Conservation (phyloP, 2,888 invertebrate species). For the Fissipunctia ypsillon region DNA sequence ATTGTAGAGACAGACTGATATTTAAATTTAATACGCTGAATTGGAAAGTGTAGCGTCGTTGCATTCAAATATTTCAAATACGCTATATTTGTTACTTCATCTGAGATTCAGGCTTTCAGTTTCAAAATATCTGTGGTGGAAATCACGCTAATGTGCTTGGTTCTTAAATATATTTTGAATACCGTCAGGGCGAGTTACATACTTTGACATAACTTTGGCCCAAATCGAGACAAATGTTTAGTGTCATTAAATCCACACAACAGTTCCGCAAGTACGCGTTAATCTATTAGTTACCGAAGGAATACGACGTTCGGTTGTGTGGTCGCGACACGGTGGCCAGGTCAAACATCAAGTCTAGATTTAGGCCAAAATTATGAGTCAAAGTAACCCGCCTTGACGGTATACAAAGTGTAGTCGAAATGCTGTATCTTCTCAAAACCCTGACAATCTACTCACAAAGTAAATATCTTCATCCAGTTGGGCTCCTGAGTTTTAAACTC, state of each 20-base stretch:
- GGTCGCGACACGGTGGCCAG: too few species aligned
- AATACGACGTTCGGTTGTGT: too few species aligned
- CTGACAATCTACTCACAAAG: conserved; percentile 93
- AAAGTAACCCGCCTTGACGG: too few species aligned
- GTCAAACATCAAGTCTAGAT: too few species aligned
- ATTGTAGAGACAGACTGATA: background rate
- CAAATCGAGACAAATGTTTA: too few species aligned
- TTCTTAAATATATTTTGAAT: background rate
- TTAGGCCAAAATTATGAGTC: too few species aligned
- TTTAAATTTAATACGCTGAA: background rate
- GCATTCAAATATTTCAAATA: background rate
- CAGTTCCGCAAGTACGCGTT: too few species aligned
- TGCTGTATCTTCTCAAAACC: too few species aligned
- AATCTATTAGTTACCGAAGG: too few species aligned
- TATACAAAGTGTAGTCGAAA: background rate
- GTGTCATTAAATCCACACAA: too few species aligned
- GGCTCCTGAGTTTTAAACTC: conserved; percentile 98
- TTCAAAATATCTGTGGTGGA: background rate
- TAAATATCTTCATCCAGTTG: conserved; percentile 99
- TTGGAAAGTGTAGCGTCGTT: background rate
- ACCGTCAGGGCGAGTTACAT: too few species aligned
- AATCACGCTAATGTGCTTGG: background rate
- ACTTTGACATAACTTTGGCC: too few species aligned
- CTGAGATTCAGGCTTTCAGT: background rate
- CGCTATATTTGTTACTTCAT: background rate